Evolutionary conservation across 2,888 invertebrate genomes (phyloP), one percentile per base, ranked within the genome.

Genomic region (Aphidoletes aphidimyza): DNA sequence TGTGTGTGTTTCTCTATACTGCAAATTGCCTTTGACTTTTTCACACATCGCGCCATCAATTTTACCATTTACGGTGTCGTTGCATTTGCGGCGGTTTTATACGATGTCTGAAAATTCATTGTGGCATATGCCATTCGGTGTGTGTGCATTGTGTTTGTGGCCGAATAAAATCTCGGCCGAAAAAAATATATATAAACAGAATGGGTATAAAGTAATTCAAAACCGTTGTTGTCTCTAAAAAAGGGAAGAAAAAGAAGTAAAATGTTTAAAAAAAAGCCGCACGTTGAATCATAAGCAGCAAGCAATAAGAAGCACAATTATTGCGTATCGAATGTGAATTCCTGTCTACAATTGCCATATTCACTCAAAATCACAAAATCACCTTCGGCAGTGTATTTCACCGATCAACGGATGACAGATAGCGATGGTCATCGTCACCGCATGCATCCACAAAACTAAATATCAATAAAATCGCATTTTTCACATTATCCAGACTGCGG

Each of bases 51-150:
- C 22, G 22, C 54, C 54, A 54, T 69, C 69, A 26, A 69, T 69
- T 69, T 69, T 69, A 69, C 69, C 69, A 69, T 69, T 69, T 69
- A 69, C 69, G 30, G 69, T 69, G 34, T 30, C 30, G 69, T 69
- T 14, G 69, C 5, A 26, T 26, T 30, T n/a, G 26, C 11, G 2
- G 26, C 22, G 22, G 54, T 26, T n/a, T n/a, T n/a, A n/a, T n/a
- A n/a, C n/a, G 26, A 22, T 26, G 69, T 42, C 14, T 14, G 69
- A 26, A 14, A 0, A 11, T 14, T 30, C 30, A n/a, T 8, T 34
- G 69, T 69, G 54, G 22, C 54, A 22, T 54, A 54, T 26, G 30
- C 26, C 69, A 69, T 30, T 69, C 34, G 69, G 30, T n/a, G n/a
- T n/a, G n/a, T n/a, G 69, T 69, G 69, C 69, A 69, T 69, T 69